Percentiles rank a stretch among this genome's conserved stretches.
These are phyloP conservation scores for Parotia lawesii DNA, from an alignment of 2,113 vertebrate species.

Conservation along the genomic window DNA sequence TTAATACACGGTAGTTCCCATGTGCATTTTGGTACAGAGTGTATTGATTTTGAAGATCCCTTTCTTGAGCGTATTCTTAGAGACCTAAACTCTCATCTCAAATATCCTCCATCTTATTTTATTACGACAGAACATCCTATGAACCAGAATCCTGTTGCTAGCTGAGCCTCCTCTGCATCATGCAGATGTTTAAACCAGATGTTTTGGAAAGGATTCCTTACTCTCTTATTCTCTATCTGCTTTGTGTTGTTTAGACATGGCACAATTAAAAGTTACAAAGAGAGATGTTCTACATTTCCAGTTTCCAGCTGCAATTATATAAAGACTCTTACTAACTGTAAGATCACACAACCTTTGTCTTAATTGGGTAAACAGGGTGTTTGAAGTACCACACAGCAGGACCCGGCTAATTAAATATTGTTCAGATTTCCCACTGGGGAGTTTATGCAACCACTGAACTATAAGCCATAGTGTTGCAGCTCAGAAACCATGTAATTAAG, in stretches of 20 bases:
- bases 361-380: slow-evolving; percentile 46
- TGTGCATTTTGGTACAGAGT: neutral
- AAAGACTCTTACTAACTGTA: neutral
- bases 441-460: slow-evolving; percentile 17
- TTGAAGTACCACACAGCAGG: slow-evolving; percentile 36
- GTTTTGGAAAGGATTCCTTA: neutral
- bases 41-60: neutral
- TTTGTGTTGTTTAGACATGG: neutral
- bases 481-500: slow-evolving; percentile 43
- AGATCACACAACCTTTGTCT: slow-evolving; percentile 15
- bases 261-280: neutral
- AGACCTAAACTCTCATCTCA: neutral
- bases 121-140: neutral
- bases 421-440: slow-evolving; percentile 18
- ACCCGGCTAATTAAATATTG: slow-evolving; percentile 44
- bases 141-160: neutral
- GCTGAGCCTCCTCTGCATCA: neutral
- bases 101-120: neutral
- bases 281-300: neutral
- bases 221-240: neutral
- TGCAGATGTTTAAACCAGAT: neutral
- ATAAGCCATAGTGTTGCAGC: neutral
- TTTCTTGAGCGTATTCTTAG: neutral
- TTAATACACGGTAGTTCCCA: neutral
- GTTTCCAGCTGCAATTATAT: neutral